Conservation (phyloP, 1,140 invertebrate species). For the Pomacea maculata region DNA sequence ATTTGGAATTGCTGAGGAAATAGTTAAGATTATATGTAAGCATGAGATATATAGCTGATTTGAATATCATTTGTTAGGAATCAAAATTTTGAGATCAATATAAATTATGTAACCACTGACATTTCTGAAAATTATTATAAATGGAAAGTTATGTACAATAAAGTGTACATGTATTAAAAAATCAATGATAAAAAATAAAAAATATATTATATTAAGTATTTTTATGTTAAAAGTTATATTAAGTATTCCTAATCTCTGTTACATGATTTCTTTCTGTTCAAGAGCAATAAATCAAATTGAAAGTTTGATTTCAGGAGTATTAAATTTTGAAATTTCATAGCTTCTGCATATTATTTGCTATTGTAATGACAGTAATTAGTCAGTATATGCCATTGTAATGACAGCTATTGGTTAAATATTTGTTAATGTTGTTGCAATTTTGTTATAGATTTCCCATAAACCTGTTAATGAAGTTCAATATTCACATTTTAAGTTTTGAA, state of each 20-base stretch:
- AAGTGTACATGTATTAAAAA: neutral
- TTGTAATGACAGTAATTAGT: no score
- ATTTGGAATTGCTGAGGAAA: conserved; percentile 27
- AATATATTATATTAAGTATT: neutral
- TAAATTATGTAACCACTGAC: neutral
- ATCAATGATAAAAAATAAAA: neutral
- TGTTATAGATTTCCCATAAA: no score
- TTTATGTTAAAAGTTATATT: neutral
- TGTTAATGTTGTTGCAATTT: no score
- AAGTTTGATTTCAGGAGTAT: no score
- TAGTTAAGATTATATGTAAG: neutral
- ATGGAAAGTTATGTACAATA: neutral
- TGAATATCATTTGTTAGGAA: no score
- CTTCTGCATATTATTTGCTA: no score
- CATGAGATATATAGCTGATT: no score
- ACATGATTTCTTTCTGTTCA: neutral
- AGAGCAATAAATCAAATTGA: neutral
- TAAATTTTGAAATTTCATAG: no score
- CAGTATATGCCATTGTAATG: no score
- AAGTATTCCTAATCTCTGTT: neutral
- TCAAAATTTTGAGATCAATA: no score
- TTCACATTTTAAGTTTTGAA: neutral
- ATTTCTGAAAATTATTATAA: neutral
- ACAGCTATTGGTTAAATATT: no score
- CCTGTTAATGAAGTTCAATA: no score